Evolutionary conservation across 2,113 vertebrate genomes (phyloP).

Genomic region (Camelus bactrianus): DNA sequence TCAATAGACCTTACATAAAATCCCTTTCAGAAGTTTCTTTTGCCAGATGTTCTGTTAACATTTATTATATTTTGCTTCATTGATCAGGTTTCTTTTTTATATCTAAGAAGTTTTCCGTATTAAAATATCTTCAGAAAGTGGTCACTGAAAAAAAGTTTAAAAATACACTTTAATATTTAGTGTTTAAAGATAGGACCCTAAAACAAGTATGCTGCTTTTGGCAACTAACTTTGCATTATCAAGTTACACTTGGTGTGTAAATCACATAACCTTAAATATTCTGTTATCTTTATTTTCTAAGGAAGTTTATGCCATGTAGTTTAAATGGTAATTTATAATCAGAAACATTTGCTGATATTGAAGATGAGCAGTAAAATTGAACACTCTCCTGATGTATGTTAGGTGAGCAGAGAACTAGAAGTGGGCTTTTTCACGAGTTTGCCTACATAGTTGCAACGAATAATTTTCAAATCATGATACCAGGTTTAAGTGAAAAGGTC

Average conservation of each 20-base stretch:
- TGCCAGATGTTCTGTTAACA: not conserved
- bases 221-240: not conserved
- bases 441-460: not conserved
- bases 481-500: not conserved
- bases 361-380: not conserved
- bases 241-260: conserved; percentile 9
- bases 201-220: not conserved
- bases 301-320: not conserved
- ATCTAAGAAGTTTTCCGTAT: not conserved
- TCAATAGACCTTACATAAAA: not conserved
- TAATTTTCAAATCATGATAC: not conserved
- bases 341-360: conserved; percentile 9
- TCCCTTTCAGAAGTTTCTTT: not conserved
- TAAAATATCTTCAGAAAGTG: conserved; percentile 24
- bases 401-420: not conserved
- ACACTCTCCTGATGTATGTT: not conserved
- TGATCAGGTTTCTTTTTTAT: conserved; percentile 16
- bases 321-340: conserved; percentile 20
- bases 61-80: conserved; percentile 45
- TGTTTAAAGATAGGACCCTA: not conserved
- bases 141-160: not conserved
- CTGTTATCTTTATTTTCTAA: not conserved
- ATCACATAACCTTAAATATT: conserved; percentile 12
- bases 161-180: not conserved
- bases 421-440: not conserved